phyloP scores from a whole-genome alignment of 2,113 vertebrate genomes.

The Meleagris gallopavo region DNA sequence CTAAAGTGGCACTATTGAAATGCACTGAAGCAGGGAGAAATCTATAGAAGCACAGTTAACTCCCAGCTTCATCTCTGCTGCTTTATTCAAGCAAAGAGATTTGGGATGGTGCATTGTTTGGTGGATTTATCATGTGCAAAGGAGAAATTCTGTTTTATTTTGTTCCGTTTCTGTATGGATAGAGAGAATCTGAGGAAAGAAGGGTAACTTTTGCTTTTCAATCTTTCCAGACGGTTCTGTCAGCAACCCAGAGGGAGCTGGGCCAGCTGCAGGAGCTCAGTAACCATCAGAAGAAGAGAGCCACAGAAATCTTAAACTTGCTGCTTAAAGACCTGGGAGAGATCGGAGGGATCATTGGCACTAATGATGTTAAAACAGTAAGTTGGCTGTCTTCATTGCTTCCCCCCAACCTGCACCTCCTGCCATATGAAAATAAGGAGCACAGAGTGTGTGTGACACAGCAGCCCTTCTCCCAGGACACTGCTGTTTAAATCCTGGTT shows the following conservation, averaged over 20 bases:
- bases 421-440: neutral
- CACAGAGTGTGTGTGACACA: neutral
- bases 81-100: neutral
- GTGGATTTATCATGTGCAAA: neutral
- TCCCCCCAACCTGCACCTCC: neutral
- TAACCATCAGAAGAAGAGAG: slow-evolving; percentile 90
- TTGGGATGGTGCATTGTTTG: neutral
- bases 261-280: slow-evolving; percentile 89
- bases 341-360: slow-evolving; percentile 89
- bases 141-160: neutral
- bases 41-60: neutral
- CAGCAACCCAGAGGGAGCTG: slow-evolving; percentile 84
- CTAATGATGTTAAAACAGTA: slow-evolving; percentile 88
- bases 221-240: slow-evolving; percentile 81
- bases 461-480: neutral
- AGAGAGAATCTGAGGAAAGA: neutral
- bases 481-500: neutral
- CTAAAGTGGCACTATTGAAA: neutral
- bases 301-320: slow-evolving; percentile 87
- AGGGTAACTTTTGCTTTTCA: slow-evolving; percentile 6
- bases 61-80: neutral
- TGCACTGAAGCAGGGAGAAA: neutral
- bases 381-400: neutral
- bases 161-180: neutral
- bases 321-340: slow-evolving; percentile 90